Conservation (phyloP, 2,888 invertebrate species). For the Aphodius granarius region DNA sequence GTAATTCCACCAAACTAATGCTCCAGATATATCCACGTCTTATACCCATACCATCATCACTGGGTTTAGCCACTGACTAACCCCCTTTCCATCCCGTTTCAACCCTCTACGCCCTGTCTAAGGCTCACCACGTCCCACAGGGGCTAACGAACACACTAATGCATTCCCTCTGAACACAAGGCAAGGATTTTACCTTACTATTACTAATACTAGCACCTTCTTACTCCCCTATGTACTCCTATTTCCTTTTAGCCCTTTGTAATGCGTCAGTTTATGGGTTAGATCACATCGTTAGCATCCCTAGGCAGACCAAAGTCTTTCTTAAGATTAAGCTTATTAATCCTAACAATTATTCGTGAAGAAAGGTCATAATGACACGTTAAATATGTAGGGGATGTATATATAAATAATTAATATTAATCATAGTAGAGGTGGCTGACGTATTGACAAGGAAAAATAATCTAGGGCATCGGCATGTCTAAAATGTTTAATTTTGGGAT, state of each 20-base stretch:
- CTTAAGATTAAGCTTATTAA: no score
- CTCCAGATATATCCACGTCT: constrained; percentile 49
- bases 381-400: neutral
- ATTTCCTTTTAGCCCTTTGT: neutral
- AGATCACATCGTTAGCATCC: neutral
- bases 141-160: constrained; percentile 41
- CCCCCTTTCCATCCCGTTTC: constrained; percentile 33
- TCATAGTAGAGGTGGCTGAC: neutral
- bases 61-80: constrained; percentile 41
- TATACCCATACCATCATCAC: constrained; percentile 50
- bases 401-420: neutral
- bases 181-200: constrained; percentile 44
- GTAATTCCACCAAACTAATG: constrained; percentile 35
- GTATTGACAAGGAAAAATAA: neutral
- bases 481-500: neutral
- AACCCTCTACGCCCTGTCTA: constrained; percentile 37
- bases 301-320: no score
- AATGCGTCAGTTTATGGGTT: neutral
- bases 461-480: neutral
- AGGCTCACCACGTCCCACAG: neutral
- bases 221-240: neutral
- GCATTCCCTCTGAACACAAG: constrained; percentile 49
- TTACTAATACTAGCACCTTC: constrained; percentile 26
- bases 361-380: no score
- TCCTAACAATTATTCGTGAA: no score